phyloP scores from a whole-genome alignment of 2,888 invertebrate genomes.

The Lacanobia wlatinum region DNA sequence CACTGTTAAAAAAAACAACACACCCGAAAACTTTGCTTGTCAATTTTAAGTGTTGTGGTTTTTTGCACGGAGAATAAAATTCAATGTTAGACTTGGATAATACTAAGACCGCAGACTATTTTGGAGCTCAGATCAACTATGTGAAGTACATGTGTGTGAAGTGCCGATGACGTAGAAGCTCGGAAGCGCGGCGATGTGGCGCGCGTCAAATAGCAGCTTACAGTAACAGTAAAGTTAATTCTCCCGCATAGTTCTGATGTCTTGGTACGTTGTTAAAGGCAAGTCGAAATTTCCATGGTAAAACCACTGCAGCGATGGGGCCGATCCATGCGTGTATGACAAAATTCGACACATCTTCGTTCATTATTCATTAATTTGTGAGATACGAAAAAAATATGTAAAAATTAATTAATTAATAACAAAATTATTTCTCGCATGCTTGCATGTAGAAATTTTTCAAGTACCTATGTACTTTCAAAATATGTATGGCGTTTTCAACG shows the following conservation, averaged over 20 bases:
- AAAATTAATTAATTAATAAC: no score
- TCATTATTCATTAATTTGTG: no score
- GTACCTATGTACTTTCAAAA: no score
- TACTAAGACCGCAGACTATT: not conserved
- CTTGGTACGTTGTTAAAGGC: constrained; percentile 17
- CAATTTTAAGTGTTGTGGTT: no score
- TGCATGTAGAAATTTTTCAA: no score
- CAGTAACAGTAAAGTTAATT: not conserved
- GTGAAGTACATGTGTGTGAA: not conserved
- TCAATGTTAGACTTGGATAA: constrained; percentile 19
- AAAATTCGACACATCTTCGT: no score
- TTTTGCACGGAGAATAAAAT: not conserved
- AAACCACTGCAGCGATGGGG: constrained; percentile 10
- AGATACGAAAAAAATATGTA: no score
- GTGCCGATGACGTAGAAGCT: not conserved
- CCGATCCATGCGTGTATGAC: no score
- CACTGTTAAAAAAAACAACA: no score
- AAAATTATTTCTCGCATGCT: no score
- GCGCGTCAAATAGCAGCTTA: not conserved
- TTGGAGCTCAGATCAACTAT: not conserved
- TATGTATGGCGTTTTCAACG: no score
- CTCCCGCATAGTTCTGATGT: constrained; percentile 15
- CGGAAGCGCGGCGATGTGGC: not conserved
- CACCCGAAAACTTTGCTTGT: no score
- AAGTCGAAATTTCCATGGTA: constrained; percentile 25